Conservation (phyloP, 2,888 invertebrate species). For the Volucella zonaria region DNA sequence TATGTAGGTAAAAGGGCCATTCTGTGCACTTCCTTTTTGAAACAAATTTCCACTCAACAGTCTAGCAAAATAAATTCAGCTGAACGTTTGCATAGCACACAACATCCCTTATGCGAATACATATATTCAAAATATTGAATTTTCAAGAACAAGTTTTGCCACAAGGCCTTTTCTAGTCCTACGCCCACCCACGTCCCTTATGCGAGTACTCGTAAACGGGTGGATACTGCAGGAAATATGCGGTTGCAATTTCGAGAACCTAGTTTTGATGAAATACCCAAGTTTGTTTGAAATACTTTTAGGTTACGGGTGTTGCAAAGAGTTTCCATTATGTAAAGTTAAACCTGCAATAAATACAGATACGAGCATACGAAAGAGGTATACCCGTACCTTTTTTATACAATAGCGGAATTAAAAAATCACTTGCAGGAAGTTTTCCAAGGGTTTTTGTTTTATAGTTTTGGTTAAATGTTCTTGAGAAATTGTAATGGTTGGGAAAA, state of each 20-base stretch:
- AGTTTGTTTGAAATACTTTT: conserved; percentile 38
- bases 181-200: background rate
- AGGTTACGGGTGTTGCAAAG: conserved; percentile 23
- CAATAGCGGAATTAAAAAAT: background rate
- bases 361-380: conserved; percentile 7
- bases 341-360: conserved; percentile 31
- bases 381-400: background rate
- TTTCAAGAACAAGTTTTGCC: conserved; percentile 56
- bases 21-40: background rate
- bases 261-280: conserved; percentile 54
- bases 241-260: conserved; percentile 64
- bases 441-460: conserved; percentile 14
- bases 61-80: conserved; percentile 42
- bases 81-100: conserved; percentile 46
- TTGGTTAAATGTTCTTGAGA: conserved; percentile 36
- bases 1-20: background rate
- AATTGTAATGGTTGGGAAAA: conserved; percentile 14
- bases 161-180: conserved; percentile 28
- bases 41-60: background rate
- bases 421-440: conserved; percentile 31
- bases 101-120: conserved; percentile 22
- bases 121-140: conserved; percentile 61
- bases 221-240: conserved; percentile 68
- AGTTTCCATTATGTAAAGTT: conserved; percentile 27
- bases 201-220: conserved; percentile 18